Evolutionary conservation across 2,888 invertebrate genomes (phyloP).

Genomic region (Perithous albicinctus): DNA sequence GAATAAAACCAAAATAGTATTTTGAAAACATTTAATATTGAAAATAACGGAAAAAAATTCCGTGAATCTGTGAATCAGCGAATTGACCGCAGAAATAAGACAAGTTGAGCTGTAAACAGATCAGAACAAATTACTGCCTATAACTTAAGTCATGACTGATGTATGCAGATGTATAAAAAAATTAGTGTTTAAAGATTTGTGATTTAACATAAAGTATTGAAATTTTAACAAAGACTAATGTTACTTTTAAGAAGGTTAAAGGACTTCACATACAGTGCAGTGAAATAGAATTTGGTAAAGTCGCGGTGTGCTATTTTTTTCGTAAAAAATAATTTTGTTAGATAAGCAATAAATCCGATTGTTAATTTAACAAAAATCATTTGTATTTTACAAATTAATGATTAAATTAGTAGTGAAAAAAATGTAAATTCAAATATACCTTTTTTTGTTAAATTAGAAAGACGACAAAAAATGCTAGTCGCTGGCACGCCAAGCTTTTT

Average conservation of each 20-base stretch:
- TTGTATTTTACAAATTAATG: no score
- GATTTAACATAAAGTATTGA: not conserved
- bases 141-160: not conserved
- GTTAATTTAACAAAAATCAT: no score
- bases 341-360: no score
- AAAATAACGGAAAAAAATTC: not conserved
- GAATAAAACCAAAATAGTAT: slow-evolving; percentile 29
- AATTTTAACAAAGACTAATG: not conserved
- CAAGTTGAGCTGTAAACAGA: not conserved
- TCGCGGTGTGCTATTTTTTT: no score
- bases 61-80: not conserved
- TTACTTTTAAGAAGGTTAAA: not conserved
- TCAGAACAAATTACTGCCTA: not conserved
- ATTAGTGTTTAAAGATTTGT: not conserved
- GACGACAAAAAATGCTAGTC: no score
- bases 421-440: no score
- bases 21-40: not conserved
- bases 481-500: no score
- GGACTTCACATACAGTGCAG: no score
- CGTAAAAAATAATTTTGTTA: slow-evolving; percentile 1
- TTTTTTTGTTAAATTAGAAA: no score
- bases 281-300: no score
- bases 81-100: not conserved
- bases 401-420: no score
- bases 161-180: not conserved